phyloP scores from a whole-genome alignment of 2,888 invertebrate species.

The Meandrusa payeni region DNA sequence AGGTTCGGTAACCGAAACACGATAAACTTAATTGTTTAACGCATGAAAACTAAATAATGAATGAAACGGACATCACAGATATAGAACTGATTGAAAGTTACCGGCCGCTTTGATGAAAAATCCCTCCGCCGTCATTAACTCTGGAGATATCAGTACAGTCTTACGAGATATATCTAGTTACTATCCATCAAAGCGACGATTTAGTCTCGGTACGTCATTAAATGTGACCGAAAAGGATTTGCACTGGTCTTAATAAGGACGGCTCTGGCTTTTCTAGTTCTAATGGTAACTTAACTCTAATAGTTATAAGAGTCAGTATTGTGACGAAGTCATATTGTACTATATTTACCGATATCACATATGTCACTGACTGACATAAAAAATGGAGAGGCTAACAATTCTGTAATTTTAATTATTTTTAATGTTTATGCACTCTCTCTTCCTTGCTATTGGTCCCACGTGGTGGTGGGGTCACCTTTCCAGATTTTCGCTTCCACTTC shows the following conservation, averaged over 20 bases:
- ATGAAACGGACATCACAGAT: too few species aligned
- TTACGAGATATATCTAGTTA: slow-evolving; percentile 50
- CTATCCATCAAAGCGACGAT: slow-evolving; percentile 63
- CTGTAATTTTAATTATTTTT: too few species aligned
- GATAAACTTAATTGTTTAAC: too few species aligned
- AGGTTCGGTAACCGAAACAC: too few species aligned
- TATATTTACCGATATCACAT: background rate
- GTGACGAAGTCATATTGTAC: background rate
- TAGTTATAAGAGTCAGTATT: background rate
- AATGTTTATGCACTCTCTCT: too few species aligned
- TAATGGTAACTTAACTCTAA: slow-evolving; percentile 2
- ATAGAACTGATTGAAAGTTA: slow-evolving; percentile 6
- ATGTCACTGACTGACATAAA: too few species aligned
- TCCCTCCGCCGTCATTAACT: slow-evolving; percentile 45
- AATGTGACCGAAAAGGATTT: slow-evolving; percentile 74
- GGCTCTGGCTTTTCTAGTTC: slow-evolving; percentile 52
- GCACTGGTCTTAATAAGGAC: slow-evolving; percentile 63
- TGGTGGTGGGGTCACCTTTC: too few species aligned
- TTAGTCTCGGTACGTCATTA: slow-evolving; percentile 64
- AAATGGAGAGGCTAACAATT: too few species aligned
- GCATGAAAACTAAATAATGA: too few species aligned
- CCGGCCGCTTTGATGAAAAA: slow-evolving; percentile 26
- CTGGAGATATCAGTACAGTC: slow-evolving; percentile 44
- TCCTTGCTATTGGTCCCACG: too few species aligned
- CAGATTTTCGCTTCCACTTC: too few species aligned